Evolutionary conservation across 2,113 vertebrate genomes (phyloP), one percentile per base, ranked within the genome.

Genomic region (Ramphastos sulfuratus): DNA sequence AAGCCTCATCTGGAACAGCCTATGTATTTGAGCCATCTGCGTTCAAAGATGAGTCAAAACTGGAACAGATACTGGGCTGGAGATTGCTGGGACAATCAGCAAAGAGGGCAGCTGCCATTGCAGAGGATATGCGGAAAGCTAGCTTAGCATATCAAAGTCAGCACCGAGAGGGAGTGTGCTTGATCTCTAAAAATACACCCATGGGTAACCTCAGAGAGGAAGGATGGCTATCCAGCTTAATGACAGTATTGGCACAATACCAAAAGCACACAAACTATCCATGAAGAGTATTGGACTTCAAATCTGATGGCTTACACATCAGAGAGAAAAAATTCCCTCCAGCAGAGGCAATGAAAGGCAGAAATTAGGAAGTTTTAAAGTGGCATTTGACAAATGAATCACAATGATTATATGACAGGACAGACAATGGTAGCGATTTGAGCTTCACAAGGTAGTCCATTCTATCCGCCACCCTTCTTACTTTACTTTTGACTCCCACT

Each of bases 171-270:
- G 44, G 6, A 92, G 60, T 1, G 0, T 7, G 39, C 73, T 0
- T 83, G 69, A 86, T 66, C 65, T 96, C 91, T 70, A 48, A 92
- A 92, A 95, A 86, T 39, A 73, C 31, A 33, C 16, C 50, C 30
- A 28, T 11, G 76, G 21, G 31, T 52, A 35, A 42, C 21, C 72
- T 25, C 4, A 5, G 46, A 73, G 60, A 80, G 76, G 69, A 85
- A 77, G 77, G 35, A 15, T 2, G 1, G 16, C 31, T 85, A 18
- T 33, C n/a, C 12, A 59, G 28, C 7, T 33, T 31, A 85, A 83
- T 6, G 17, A 25, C 46, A 63, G 39, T 37, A 11, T 21, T 73
- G 52, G 60, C 56, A 89, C 19, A 23, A 35, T 23, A 58, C 39
- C 65, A 90, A 9, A 66, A 77, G 44, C 19, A 48, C 25, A 15